phyloP scores from a whole-genome alignment of 1,140 invertebrate species.

The Ephestia elutella region DNA sequence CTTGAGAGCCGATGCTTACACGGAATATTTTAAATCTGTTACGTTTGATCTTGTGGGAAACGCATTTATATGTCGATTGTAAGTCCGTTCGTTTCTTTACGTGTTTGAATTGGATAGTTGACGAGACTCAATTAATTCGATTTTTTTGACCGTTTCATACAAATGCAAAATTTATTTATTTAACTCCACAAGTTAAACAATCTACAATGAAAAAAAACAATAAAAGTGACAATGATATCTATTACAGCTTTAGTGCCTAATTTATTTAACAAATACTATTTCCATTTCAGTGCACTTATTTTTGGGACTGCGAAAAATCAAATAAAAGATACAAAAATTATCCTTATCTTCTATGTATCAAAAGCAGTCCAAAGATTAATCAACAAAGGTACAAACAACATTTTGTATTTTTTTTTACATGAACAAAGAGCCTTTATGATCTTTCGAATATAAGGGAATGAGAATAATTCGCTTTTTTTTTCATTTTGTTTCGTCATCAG shows the following conservation, averaged over 20 bases:
- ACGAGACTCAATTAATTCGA: too few relatives aligned
- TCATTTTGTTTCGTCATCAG: conserved; percentile 60
- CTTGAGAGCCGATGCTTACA: conserved; percentile 22
- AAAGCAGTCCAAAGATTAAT: conserved; percentile 34
- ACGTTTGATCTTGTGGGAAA: conserved; percentile 17
- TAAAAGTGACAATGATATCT: too few relatives aligned
- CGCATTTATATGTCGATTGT: conserved; percentile 8
- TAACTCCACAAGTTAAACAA: too few relatives aligned
- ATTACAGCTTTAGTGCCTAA: too few relatives aligned
- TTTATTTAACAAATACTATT: too few relatives aligned
- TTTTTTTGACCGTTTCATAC: too few relatives aligned
- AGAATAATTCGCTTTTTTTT: conserved; percentile 56
- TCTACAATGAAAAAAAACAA: too few relatives aligned
- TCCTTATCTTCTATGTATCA: neutral
- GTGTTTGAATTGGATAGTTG: too few relatives aligned
- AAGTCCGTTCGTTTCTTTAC: neutral
- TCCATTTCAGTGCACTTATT: too few relatives aligned
- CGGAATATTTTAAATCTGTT: conserved; percentile 22
- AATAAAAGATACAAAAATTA: neutral
- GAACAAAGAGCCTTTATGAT: conserved; percentile 33
- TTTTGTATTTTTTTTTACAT: conserved; percentile 32
- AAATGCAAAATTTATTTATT: too few relatives aligned
- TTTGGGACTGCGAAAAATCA: neutral
- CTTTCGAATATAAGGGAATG: conserved; percentile 43
- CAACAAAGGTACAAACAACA: conserved; percentile 33